Evolutionary conservation across 2,797 vertebrate genomes (phyloP).

Genomic region (Adelosebastes latens): DNA sequence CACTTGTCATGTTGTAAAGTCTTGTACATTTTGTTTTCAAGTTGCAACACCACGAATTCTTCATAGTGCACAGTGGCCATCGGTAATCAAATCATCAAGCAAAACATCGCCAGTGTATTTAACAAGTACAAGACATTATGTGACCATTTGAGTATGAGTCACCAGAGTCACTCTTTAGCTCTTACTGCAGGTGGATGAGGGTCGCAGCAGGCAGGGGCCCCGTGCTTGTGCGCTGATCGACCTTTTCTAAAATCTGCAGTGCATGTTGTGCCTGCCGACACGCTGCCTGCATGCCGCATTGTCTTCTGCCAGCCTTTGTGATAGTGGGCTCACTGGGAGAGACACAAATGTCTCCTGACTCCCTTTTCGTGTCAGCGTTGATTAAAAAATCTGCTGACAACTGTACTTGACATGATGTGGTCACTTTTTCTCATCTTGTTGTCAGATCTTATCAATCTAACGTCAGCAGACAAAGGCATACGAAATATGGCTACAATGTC

Average conservation of each 20-base stretch:
- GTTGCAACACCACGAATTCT: background rate
- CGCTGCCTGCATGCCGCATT: conserved; percentile 46
- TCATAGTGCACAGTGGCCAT: background rate
- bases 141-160: conserved; percentile 4
- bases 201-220: conserved; percentile 9
- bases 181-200: conserved; percentile 32
- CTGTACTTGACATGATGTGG: conserved; percentile 16
- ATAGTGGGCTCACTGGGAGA: conserved; percentile 15
- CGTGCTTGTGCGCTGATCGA: background rate
- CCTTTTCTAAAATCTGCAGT: conserved; percentile 57
- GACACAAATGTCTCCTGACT: conserved; percentile 25
- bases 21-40: background rate
- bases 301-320: conserved; percentile 40
- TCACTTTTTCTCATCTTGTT: conserved; percentile 14
- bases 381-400: conserved; percentile 37
- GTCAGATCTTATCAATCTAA: conserved; percentile 26
- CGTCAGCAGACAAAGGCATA: conserved; percentile 5
- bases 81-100: background rate
- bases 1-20: background rate
- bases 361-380: conserved; percentile 30
- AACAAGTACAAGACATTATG: background rate
- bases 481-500: background rate
- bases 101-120: background rate
- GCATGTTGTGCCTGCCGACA: conserved; percentile 51
- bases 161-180: background rate